Evolutionary conservation across 2,797 vertebrate species (phyloP).

Genomic region (Scomberomorus guttatus): DNA sequence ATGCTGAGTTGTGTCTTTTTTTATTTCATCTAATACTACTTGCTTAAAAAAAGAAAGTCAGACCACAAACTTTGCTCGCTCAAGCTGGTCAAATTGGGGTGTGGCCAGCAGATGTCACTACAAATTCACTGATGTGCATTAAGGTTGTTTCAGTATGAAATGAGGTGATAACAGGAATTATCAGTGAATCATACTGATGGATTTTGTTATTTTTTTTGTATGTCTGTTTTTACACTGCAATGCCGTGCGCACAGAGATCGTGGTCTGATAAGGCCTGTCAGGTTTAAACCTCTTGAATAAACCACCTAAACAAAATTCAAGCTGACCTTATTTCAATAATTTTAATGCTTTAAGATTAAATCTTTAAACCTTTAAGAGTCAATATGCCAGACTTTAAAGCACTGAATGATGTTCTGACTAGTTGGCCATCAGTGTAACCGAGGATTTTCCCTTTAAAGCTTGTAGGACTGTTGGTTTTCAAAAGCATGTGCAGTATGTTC

Average conservation of each 20-base stretch:
- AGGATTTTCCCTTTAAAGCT: conserved; percentile 3
- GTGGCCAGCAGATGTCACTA: conserved; percentile 73
- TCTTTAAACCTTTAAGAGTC: not conserved
- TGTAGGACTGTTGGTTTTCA: not conserved
- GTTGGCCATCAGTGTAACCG: not conserved
- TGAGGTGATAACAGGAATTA: not conserved
- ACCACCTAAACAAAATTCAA: conserved; percentile 3
- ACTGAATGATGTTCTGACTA: not conserved
- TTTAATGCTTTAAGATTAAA: not conserved
- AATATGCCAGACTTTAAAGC: not conserved
- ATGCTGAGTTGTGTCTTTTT: not conserved
- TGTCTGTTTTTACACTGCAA: conserved; percentile 15
- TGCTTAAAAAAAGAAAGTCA: not conserved
- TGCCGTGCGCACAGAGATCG: not conserved
- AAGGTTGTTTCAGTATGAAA: not conserved
- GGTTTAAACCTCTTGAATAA: conserved; percentile 25
- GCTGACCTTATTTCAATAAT: not conserved
- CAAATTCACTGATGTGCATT: conserved; percentile 1
- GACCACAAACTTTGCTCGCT: not conserved
- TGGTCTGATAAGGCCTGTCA: not conserved
- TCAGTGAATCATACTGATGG: not conserved
- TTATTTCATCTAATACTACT: not conserved
- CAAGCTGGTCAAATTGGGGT: not conserved
- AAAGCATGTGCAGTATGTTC: conserved; percentile 12
- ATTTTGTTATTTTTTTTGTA: conserved; percentile 9